Percentiles rank a stretch among this genome's conserved stretches.
phyloP scores from a whole-genome alignment of 2,113 vertebrate species.

The Origma solitaria region DNA sequence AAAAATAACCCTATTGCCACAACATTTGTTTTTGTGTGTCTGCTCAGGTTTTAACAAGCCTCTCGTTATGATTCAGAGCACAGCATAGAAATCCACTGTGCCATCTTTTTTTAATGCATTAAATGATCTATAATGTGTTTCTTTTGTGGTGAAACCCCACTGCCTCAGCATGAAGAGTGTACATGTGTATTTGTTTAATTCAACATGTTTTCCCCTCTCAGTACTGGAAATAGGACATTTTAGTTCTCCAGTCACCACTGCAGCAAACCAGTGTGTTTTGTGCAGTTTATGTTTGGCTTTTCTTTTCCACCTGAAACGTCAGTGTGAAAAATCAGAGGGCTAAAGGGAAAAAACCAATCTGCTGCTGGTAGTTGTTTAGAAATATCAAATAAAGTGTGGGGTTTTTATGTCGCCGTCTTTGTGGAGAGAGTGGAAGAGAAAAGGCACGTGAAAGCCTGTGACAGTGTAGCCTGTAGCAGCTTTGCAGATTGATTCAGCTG shows the following conservation, averaged over 20 bases:
- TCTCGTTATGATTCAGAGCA: neutral
- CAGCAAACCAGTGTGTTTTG: rapidly evolving
- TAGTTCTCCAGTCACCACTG: neutral
- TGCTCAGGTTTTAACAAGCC: neutral
- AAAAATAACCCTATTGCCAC: neutral
- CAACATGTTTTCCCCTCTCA: neutral
- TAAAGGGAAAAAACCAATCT: neutral
- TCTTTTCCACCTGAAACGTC: neutral
- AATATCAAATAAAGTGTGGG: neutral
- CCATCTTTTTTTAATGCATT: neutral
- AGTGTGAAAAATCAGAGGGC: neutral
- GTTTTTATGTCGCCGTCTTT: neutral
- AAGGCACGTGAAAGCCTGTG: neutral
- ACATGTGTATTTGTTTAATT: constrained; percentile 16
- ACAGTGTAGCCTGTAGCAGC: neutral
- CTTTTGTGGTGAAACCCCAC: neutral
- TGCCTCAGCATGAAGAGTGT: neutral
- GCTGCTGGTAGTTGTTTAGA: neutral
- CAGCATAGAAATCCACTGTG: neutral
- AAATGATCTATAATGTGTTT: neutral
- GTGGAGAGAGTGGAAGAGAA: neutral
- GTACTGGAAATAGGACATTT: neutral
- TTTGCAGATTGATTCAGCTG: constrained; percentile 23
- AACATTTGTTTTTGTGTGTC: neutral
- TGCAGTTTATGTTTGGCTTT: neutral